Base-by-base conservation (phyloP, 2,113 vertebrate genomes). In the Bos javanicus region DNA sequence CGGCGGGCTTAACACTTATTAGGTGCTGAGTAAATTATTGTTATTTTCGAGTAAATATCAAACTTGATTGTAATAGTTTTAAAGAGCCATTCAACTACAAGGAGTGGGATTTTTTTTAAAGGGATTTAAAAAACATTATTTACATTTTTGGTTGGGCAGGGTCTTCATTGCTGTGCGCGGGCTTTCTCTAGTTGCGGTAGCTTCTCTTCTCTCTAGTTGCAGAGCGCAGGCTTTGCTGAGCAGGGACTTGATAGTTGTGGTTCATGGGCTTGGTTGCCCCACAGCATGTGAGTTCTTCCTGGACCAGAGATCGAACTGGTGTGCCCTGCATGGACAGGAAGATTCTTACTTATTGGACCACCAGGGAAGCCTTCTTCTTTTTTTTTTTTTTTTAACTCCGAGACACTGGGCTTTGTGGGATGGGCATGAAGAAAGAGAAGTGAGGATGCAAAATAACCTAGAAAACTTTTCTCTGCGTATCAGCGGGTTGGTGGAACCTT, bases 41-140 rank as follows among this genome's bases (percentile, higher is more conserved):
- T 26, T 36, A 46, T 71, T 39, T 43, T 54, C 4, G 6, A 87
- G 8, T 46, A 26, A 19, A 59, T 57, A 13, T 76, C 46, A 83
- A 50, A 62, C 30, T 56, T 56, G 50, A 95, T 23, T 4, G 12
- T 60, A 17, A 84, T 81, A 59, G 26, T 87, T 74, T 28, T 19
- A 84, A 93, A 90, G 46, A 95, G 7, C n/a, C n/a, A 57, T 48
- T 80, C 46, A 64, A 43, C 84, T 87, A 36, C 12, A 52, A 85
- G 60, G 17, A 36, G 83, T 36, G 26, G 33, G 30, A 13, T 93
- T 26, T 36, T 54, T 60, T 19, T 36, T 11, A 13, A 48, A n/a
- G 10, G 17, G 64, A n/a, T 62, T 60, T 74, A 6, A 2, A 25
- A 4, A 76, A 26, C 23, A 26, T 76, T 43, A 74, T 76, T 43